A percentile compares a stretch with the other conserved stretches of the same genome.
Evolutionary conservation across 1,140 invertebrate genomes (phyloP).

Genomic region (Trinorchestia longiramus): DNA sequence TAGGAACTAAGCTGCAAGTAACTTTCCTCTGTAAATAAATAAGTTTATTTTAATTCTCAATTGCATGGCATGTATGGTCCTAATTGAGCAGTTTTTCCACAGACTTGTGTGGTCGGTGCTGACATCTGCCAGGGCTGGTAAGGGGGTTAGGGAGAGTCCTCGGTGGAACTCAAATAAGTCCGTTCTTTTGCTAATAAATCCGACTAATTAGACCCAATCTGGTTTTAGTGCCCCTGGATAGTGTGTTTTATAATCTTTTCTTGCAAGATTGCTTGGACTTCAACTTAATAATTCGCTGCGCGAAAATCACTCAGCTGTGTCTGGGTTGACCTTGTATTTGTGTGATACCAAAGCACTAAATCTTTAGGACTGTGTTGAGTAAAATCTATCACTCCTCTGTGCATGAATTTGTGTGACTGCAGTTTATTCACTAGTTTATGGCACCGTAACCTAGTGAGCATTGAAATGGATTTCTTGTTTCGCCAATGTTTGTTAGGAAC

Average conservation of each 20-base stretch:
- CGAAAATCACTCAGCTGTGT: not conserved
- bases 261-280: not conserved
- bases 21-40: not conserved
- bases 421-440: not conserved
- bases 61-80: not conserved
- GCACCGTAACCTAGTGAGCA: not conserved
- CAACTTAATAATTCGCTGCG: not conserved
- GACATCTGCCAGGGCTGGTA: not conserved
- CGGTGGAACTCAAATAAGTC: not conserved
- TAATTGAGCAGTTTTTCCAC: not conserved
- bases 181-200: constrained; percentile 9
- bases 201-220: constrained; percentile 1
- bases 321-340: not conserved
- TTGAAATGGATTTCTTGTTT: not conserved
- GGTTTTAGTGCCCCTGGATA: not conserved
- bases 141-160: not conserved
- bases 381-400: not conserved
- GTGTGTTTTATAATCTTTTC: not conserved
- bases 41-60: not conserved
- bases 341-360: not conserved
- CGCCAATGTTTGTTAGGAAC: not conserved
- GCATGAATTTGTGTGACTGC: not conserved
- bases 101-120: not conserved
- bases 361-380: not conserved
- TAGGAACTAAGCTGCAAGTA: not conserved